A percentile compares a stretch with the other conserved stretches of the same genome.
phyloP scores from a whole-genome alignment of 2,888 invertebrate genomes.

The Cerceris ruficornis region DNA sequence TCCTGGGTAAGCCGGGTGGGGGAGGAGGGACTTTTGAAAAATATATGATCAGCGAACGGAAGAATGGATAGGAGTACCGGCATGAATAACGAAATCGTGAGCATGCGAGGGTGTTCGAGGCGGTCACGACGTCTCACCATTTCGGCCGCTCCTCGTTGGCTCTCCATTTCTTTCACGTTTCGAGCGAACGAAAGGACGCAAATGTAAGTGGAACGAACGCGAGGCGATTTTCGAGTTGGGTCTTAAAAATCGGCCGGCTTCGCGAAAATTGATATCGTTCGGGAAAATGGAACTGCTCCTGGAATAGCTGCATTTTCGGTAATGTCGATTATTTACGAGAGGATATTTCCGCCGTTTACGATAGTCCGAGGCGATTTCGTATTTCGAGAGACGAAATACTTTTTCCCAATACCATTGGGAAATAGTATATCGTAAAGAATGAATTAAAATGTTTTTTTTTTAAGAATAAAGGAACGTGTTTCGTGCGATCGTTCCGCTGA shows the following conservation, averaged over 20 bases:
- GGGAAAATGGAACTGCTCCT: background rate
- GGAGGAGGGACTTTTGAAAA: conserved; percentile 44
- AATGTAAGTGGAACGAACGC: conserved; percentile 19
- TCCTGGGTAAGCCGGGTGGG: conserved; percentile 30
- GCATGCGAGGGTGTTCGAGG: conserved; percentile 21
- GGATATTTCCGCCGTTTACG: background rate
- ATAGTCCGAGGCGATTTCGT: too few relatives aligned
- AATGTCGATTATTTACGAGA: conserved; percentile 52
- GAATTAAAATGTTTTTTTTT: conserved; percentile 44
- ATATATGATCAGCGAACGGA: conserved; percentile 47
- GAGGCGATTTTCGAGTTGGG: conserved; percentile 14
- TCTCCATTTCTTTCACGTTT: conserved; percentile 44
- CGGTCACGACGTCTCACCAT: conserved; percentile 44
- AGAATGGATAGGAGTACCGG: conserved; percentile 27
- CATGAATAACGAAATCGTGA: conserved; percentile 49
- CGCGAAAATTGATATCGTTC: background rate
- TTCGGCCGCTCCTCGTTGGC: conserved; percentile 34
- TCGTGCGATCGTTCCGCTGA: conserved; percentile 38
- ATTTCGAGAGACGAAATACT: conserved; percentile 1
- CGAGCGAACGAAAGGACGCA: conserved; percentile 5
- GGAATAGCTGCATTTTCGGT: conserved; percentile 52
- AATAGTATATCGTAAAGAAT: conserved; percentile 1
- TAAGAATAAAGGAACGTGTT: conserved; percentile 19
- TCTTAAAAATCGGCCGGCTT: background rate
- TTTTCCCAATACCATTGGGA: background rate